Base-by-base conservation (phyloP, 2,797 vertebrate species). In the Neosilurus hyrtlii region DNA sequence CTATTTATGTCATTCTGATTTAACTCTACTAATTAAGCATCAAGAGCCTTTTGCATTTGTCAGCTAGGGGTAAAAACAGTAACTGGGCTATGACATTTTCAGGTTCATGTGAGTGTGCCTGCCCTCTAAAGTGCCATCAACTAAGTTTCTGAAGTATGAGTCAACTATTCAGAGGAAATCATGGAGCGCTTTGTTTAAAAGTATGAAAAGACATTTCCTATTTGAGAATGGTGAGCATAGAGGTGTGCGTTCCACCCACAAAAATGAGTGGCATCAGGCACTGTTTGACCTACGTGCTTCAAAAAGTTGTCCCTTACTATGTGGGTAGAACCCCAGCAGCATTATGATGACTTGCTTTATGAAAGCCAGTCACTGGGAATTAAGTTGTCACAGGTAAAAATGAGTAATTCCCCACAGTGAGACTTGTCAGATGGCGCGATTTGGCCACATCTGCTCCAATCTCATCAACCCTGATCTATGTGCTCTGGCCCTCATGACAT, bases 391-490 rank as follows among this genome's bases (percentile, higher is more conserved):
- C 83, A 85, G 80, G 85, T 87, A 86, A 74, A 74, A 83, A 78
- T 79, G 37, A 49, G 79, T 66, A 81, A 65, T 56, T 66, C 71
- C 63, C 61, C 49, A 86, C 86, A 86, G 77, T 79, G 65, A 88
- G 67, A 63, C 80, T 68, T 74, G 82, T 81, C 82, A 86, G 68
- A 88, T 82, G 81, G 84, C 89, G 87, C 80, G 86, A 84, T 89
- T 89, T 75, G 78, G 88, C 87, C 89, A 89, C 70, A 91, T 93
- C 93, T 90, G 87, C 83, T 93, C 89, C 89, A 88, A 92, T 94
- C 92, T 90, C 79, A 68, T 94, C 93, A 91, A 82, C 79, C 88
- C 77, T 87, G 86, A 86, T 83, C 86, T 59, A 26, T 57, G 79
- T 35, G 14, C 68, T 82, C 86, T 61, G 51, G 63, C 77, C 73